phyloP scores from a whole-genome alignment of 2,113 vertebrate species.

The Plectropomus leopardus region DNA sequence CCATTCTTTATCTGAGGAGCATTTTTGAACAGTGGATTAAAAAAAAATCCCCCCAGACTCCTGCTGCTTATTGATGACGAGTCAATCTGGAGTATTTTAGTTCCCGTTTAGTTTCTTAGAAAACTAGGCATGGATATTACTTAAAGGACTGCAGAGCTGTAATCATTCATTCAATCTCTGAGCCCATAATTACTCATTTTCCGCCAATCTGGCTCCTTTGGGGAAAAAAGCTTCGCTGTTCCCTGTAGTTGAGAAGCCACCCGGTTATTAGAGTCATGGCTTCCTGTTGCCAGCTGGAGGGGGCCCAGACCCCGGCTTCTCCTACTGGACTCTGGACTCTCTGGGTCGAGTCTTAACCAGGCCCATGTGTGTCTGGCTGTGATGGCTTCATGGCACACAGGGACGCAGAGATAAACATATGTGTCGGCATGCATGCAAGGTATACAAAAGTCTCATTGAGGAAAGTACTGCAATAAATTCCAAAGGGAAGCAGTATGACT shows the following conservation, averaged over 20 bases:
- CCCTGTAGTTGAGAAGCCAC: conserved; percentile 81
- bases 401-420: conserved; percentile 20
- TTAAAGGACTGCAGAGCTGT: conserved; percentile 74
- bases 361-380: conserved; percentile 42
- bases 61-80: conserved; percentile 56
- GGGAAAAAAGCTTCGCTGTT: conserved; percentile 71
- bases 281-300: conserved; percentile 79
- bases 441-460: conserved; percentile 31
- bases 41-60: conserved; percentile 12
- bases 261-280: conserved; percentile 81
- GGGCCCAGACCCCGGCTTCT: conserved; percentile 74
- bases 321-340: conserved; percentile 55
- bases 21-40: conserved; percentile 34
- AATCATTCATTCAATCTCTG: conserved; percentile 81
- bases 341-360: conserved; percentile 51
- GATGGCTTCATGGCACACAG: conserved; percentile 31
- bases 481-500: conserved; percentile 1
- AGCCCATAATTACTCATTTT: conserved; percentile 85
- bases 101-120: conserved; percentile 61
- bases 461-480: conserved; percentile 37
- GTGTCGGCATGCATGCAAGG: neutral
- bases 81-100: conserved; percentile 58
- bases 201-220: conserved; percentile 78
- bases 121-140: conserved; percentile 78
- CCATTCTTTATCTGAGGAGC: neutral